Percentiles rank a stretch among this genome's conserved stretches.
phyloP scores from a whole-genome alignment of 2,797 vertebrate species.

The Aldrovandia affinis region DNA sequence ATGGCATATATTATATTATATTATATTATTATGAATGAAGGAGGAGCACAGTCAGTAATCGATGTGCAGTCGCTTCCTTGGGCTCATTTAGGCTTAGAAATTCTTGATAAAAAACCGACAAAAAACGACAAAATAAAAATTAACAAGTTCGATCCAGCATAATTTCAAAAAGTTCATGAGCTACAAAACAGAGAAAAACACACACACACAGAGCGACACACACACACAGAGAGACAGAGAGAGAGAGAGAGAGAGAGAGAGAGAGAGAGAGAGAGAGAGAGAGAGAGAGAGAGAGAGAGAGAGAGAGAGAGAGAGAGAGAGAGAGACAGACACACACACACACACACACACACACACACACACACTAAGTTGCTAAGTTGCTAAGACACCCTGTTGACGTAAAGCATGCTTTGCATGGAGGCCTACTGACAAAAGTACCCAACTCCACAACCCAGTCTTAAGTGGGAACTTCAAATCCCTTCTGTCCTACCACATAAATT shows the following conservation, averaged over 20 bases:
- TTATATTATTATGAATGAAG: too few relatives aligned
- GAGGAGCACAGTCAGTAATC: not conserved
- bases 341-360: too few relatives aligned
- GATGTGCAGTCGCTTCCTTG: not conserved
- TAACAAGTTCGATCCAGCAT: too few relatives aligned
- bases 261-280: not conserved
- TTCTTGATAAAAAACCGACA: not conserved
- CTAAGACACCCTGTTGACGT: not conserved
- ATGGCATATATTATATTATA: too few relatives aligned
- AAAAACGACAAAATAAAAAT: not conserved
- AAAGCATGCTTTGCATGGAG: not conserved
- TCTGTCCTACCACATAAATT: not conserved
- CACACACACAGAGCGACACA: too few relatives aligned
- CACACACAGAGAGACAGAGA: too few relatives aligned
- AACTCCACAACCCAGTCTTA: not conserved
- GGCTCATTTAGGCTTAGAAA: not conserved
- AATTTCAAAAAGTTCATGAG: too few relatives aligned
- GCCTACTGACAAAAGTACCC: slow-evolving; percentile 6
- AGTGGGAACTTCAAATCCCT: not conserved
- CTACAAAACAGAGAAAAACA: too few relatives aligned
- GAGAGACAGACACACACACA: too few relatives aligned
- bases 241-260: too few relatives aligned
- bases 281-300: not conserved
- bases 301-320: too few relatives aligned
- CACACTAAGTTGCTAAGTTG: too few relatives aligned